These are phyloP conservation scores for Alfaro cultratus DNA, from an alignment of 2,797 vertebrate genomes.

Conservation along the genomic window DNA sequence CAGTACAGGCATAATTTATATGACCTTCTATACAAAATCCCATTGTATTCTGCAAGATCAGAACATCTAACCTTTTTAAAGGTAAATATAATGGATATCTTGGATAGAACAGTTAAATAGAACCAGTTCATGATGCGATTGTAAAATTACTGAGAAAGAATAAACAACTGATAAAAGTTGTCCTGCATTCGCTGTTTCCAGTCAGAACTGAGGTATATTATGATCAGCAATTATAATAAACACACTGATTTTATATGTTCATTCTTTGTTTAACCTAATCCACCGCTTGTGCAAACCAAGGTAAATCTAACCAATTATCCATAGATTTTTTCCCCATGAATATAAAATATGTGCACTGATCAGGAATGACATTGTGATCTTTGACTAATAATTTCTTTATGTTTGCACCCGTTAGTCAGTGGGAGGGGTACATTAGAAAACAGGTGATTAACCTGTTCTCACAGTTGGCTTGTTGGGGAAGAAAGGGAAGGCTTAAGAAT, in stretches of 20 bases:
- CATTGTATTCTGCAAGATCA: neutral
- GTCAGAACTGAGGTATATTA: constrained; percentile 7
- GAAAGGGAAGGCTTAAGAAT: neutral
- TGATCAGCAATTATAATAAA: constrained; percentile 10
- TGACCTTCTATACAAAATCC: neutral
- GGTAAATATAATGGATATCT: neutral
- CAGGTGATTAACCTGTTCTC: neutral
- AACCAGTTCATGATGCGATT: constrained; percentile 20
- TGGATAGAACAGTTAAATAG: constrained; percentile 21
- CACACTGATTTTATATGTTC: constrained; percentile 11
- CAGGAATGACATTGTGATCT: neutral
- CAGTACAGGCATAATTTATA: constrained; percentile 8
- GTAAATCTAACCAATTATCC: neutral
- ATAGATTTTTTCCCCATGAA: neutral
- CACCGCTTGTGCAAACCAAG: neutral
- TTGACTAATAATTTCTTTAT: neutral
- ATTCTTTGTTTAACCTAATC: constrained; percentile 6
- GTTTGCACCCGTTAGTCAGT: neutral
- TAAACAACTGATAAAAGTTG: constrained; percentile 20
- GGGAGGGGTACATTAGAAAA: neutral
- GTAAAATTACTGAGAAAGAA: constrained; percentile 17
- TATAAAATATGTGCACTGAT: neutral
- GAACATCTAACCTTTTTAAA: neutral
- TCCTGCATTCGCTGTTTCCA: constrained; percentile 22
- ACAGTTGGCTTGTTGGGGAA: neutral